These are phyloP conservation scores for Drosophila aldrichi DNA, from an alignment of 2,888 invertebrate genomes.

Conservation along the genomic window DNA sequence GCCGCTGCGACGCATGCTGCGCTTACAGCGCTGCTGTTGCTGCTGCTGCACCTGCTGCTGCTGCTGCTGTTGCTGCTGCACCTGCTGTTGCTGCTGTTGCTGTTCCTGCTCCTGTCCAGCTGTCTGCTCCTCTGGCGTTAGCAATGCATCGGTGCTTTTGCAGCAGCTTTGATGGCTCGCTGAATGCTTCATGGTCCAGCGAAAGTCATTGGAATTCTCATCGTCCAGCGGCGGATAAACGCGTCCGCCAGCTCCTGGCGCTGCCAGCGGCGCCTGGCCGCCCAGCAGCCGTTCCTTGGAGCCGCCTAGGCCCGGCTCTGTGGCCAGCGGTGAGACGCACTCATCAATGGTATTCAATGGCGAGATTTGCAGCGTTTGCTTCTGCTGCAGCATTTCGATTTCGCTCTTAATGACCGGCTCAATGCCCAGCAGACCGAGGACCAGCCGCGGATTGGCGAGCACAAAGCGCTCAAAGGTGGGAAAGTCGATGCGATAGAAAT, in stretches of 20 bases:
- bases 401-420: constrained; percentile 87
- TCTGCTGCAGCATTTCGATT: constrained; percentile 83
- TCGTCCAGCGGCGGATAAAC: constrained; percentile 76
- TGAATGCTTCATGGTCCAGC: constrained; percentile 79
- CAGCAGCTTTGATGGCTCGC: constrained; percentile 79
- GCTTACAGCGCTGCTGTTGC: constrained; percentile 35
- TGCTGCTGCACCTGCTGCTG: constrained; percentile 23
- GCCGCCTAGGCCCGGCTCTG: constrained; percentile 52
- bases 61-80: constrained; percentile 19
- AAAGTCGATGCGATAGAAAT: constrained; percentile 83
- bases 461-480: constrained; percentile 86
- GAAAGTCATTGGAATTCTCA: constrained; percentile 69
- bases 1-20: constrained; percentile 50
- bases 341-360: constrained; percentile 84
- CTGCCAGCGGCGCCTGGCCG: constrained; percentile 3
- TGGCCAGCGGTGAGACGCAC: constrained; percentile 76
- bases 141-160: constrained; percentile 82
- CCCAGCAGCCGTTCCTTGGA: constrained; percentile 62
- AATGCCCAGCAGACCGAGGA: constrained; percentile 90
- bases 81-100: constrained; percentile 24
- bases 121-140: constrained; percentile 56
- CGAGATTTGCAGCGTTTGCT: constrained; percentile 83
- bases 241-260: constrained; percentile 36
- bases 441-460: constrained; percentile 90
- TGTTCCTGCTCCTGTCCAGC: constrained; percentile 17